Base-by-base conservation (phyloP, 2,113 vertebrate genomes). In the Dicentrarchus labrax region DNA sequence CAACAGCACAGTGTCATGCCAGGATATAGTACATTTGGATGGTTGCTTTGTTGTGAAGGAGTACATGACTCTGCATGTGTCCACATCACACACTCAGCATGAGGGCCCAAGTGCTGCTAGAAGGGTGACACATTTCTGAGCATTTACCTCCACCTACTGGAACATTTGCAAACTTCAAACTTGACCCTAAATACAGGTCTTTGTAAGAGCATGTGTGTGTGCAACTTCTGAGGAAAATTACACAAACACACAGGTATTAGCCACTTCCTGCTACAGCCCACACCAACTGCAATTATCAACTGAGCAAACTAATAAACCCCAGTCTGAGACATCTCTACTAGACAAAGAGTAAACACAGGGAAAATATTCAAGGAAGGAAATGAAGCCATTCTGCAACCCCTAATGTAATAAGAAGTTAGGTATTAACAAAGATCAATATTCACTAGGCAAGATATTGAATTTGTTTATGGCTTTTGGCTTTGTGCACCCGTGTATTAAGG, bases 131-230 rank as follows among this genome's bases (percentile, higher is more conserved):
- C 15, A 73, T 82, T 54, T 75, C 8, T 64, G 2, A 57, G 68
- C 2, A 0, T 84, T 62, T 86, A 77, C 6, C 76, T n/a, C 91
- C 92, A 56, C 82, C 92, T 93, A 39, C 66, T 89, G 92, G 91
- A 53, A 1, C 0, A 22, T 59, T 54, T 76, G 51, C 22, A 57
- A 59, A 87, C 65, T 57, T 47, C 73, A 50, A 11, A 64, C 16
- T 12, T 15, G 6, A 50, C 39, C 41, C 19, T 9, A 15, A 57
- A 64, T 50, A 17, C n/a, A 43, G 15, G 4, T 12, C 47, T 56
- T 56, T 62, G 4, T 48, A 30, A 30, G 17, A 64, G 67, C n/a
- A 3, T 4, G 22, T 22, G 17, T 47, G 56, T 41, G 30, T 39
- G 24, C 30, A 59, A 36, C 51, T 21, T 8, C 43, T 72, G 65